Evolutionary conservation across 2,797 vertebrate species (phyloP).

Genomic region (Melopsittacus undulatus): DNA sequence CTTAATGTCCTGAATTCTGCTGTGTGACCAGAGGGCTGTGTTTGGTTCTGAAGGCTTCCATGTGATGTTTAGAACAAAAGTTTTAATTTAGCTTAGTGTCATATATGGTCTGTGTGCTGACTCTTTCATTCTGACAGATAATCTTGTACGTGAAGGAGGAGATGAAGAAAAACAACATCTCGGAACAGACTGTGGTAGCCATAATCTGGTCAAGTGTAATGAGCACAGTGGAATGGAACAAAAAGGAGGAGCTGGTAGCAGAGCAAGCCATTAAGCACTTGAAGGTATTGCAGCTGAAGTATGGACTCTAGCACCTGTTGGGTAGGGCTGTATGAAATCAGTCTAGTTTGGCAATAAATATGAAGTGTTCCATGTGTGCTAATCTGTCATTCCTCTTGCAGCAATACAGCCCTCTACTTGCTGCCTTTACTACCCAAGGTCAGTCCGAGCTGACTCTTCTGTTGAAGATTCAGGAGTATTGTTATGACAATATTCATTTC

Average conservation of each 20-base stretch:
- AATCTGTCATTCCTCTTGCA: slow-evolving; percentile 56
- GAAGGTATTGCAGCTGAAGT: slow-evolving; percentile 81
- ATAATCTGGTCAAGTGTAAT: slow-evolving; percentile 95
- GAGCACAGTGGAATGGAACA: slow-evolving; percentile 97
- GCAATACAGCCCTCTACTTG: slow-evolving; percentile 97
- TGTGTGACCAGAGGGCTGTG: not conserved
- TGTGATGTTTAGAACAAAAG: not conserved
- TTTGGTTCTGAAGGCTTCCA: not conserved
- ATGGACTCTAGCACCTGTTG: fast-evolving
- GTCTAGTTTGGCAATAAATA: fast-evolving
- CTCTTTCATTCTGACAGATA: slow-evolving; percentile 77
- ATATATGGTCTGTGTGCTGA: not conserved
- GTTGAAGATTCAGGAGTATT: slow-evolving; percentile 97
- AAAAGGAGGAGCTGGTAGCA: slow-evolving; percentile 96
- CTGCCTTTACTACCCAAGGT: slow-evolving; percentile 95
- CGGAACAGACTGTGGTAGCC: slow-evolving; percentile 90
- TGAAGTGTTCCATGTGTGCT: not conserved
- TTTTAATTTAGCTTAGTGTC: not conserved
- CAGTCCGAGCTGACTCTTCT: slow-evolving; percentile 94
- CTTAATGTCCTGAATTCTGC: not conserved
- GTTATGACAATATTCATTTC: slow-evolving; percentile 98
- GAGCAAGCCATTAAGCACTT: slow-evolving; percentile 99
- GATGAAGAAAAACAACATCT: slow-evolving; percentile 94
- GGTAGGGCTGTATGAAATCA: not conserved
- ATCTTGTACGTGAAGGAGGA: slow-evolving; percentile 91